Base-by-base conservation (phyloP, 1,140 invertebrate genomes). In the Pogonomyrmex barbatus region DNA sequence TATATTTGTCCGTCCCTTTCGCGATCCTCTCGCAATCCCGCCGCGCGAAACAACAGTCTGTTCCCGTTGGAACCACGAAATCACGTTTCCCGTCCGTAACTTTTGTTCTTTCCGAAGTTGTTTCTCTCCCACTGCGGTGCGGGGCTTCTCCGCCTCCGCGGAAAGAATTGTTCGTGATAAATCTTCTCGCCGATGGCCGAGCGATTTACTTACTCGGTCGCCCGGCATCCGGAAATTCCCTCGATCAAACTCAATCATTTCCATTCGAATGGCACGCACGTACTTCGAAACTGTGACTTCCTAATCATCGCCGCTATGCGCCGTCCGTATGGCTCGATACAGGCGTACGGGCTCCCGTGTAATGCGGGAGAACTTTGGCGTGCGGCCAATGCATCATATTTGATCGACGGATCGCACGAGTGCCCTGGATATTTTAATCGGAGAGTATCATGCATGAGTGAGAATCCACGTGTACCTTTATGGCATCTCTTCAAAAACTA, bases 221-320 rank as follows among this genome's bases (percentile, higher is more conserved):
- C 60, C 62, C 70, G 24, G 63, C 47, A 8, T 9, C 67, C 58
- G 76, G 79, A 88, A 88, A 91, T 90, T 83, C 76, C 82, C 86
- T 78, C 82, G 70, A 91, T 91, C 88, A 77, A 88, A 86, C 90
- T 90, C 87, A 67, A 92, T 92, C 90, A 89, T 91, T 89, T 89
- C 86, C 68, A 83, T 85, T 83, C 77, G 81, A 75, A 87, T 87
- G 81, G 81, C 60, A 54, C 67, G 33, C 88, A 89, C 87, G 87
- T 89, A 89, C 85, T 78, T 77, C 75, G 63, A 60, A 82, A 81
- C 87, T 82, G 71, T 70, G 68, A 82, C 85, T 79, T 75, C 71
- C 75, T 75, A 79, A 83, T 84, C 78, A 77, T 87, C 77, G 60
- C 56, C 39, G 45, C 45, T 73, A 68, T 73, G 56, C 67, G 14